phyloP scores from a whole-genome alignment of 2,113 vertebrate genomes.

The Anhinga rufa region DNA sequence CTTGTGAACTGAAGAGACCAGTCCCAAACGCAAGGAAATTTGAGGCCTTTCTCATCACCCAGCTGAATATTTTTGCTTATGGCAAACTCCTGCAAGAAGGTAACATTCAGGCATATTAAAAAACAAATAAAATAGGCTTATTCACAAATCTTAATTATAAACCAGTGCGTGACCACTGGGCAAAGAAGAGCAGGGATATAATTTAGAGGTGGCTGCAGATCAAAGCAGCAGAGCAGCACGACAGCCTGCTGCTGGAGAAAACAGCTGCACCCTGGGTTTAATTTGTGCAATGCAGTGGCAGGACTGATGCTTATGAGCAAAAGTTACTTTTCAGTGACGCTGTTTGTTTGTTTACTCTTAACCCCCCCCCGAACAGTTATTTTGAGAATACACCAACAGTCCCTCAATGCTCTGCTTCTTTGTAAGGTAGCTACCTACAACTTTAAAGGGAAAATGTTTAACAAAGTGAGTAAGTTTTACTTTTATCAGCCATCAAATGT shows the following conservation, averaged over 20 bases:
- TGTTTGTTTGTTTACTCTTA: background rate
- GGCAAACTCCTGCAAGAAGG: slow-evolving; percentile 86
- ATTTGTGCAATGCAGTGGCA: background rate
- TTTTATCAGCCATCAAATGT: background rate
- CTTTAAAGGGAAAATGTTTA: background rate
- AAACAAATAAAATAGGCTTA: background rate
- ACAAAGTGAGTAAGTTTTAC: background rate
- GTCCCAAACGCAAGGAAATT: slow-evolving; percentile 93
- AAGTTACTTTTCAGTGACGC: background rate
- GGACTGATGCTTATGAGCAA: background rate
- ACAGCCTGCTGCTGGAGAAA: background rate
- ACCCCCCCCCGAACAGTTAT: background rate
- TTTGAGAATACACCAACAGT: background rate
- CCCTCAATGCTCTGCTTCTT: background rate
- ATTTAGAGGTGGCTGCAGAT: background rate
- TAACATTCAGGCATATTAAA: background rate
- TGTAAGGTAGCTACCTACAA: background rate
- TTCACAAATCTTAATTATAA: background rate
- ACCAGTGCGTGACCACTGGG: background rate
- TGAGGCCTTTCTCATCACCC: slow-evolving; percentile 83
- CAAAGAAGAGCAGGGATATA: background rate
- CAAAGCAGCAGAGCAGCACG: background rate
- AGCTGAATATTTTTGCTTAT: slow-evolving; percentile 89
- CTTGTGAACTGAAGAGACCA: slow-evolving; percentile 91
- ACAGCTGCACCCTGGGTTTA: background rate